These are phyloP conservation scores for Cassiopea andromeda DNA, from an alignment of 30 jellyfish, hydroid and myxozoan species.

Conservation along the genomic window DNA sequence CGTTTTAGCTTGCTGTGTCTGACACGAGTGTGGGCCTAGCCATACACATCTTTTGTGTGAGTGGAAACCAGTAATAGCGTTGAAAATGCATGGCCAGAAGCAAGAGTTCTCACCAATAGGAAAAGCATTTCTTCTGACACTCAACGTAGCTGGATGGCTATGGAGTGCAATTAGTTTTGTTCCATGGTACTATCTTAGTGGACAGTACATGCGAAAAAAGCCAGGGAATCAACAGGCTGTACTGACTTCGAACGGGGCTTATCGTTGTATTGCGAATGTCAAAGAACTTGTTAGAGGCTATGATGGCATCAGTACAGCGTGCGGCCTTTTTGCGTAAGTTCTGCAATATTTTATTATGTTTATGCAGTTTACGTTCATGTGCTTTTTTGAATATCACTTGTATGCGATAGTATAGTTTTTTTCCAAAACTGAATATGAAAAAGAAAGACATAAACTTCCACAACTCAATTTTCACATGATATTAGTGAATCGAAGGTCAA, in stretches of 20 bases:
- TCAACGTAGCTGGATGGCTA: constrained; percentile 94
- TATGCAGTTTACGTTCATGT: no score
- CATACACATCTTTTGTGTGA: not conserved
- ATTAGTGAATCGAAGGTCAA: no score
- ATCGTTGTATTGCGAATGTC: constrained; percentile 60
- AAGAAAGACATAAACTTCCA: no score
- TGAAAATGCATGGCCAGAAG: constrained; percentile 55
- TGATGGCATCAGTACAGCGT: constrained; percentile 71
- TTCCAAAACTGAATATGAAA: no score
- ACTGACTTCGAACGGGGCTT: constrained; percentile 69
- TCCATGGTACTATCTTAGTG: constrained; percentile 91
- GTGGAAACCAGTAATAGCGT: not conserved
- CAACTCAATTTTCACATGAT: no score
- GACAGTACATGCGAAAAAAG: constrained; percentile 68
- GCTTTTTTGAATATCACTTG: no score
- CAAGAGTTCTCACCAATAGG: constrained; percentile 65
- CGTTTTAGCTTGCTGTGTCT: not conserved
- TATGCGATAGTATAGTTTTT: no score
- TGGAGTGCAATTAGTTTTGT: constrained; percentile 92
- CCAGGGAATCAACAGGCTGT: constrained; percentile 81
- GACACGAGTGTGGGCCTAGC: constrained; percentile 21
- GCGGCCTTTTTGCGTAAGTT: constrained; percentile 78
- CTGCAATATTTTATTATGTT: no score
- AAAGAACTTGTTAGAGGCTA: constrained; percentile 52
- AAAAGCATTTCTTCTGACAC: constrained; percentile 63